Conservation (phyloP, 2,113 vertebrate genomes). For the Heterochromis multidens region DNA sequence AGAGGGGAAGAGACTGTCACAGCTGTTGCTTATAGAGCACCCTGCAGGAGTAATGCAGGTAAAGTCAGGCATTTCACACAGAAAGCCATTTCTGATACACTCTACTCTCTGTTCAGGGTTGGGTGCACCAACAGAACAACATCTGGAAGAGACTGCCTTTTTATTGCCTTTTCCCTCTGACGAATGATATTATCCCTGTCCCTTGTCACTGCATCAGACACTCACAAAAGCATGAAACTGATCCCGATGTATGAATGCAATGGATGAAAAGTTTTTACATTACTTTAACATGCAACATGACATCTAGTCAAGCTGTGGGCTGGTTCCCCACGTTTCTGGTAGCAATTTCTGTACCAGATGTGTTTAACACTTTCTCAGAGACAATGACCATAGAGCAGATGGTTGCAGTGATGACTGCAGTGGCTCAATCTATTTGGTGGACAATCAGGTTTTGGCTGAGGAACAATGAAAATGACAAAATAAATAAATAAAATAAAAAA, state of each 20-base stretch:
- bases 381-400: not conserved
- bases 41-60: not conserved
- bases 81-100: not conserved
- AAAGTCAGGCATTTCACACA: not conserved
- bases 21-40: not conserved
- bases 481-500: not conserved
- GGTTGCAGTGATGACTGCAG: not conserved
- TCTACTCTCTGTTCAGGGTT: not conserved
- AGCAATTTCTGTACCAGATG: slow-evolving; percentile 22
- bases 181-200: not conserved
- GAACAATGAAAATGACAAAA: not conserved
- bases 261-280: not conserved
- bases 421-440: not conserved
- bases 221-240: not conserved
- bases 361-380: not conserved
- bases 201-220: not conserved
- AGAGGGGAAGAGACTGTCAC: not conserved
- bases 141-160: slow-evolving; percentile 11
- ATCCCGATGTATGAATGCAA: not conserved
- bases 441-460: not conserved
- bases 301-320: slow-evolving; percentile 27
- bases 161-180: not conserved
- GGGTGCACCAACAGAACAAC: not conserved
- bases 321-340: slow-evolving; percentile 39
- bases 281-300: slow-evolving; percentile 25